Conservation (phyloP, 2,113 vertebrate genomes). For the Myanophis thanlyinensis region DNA sequence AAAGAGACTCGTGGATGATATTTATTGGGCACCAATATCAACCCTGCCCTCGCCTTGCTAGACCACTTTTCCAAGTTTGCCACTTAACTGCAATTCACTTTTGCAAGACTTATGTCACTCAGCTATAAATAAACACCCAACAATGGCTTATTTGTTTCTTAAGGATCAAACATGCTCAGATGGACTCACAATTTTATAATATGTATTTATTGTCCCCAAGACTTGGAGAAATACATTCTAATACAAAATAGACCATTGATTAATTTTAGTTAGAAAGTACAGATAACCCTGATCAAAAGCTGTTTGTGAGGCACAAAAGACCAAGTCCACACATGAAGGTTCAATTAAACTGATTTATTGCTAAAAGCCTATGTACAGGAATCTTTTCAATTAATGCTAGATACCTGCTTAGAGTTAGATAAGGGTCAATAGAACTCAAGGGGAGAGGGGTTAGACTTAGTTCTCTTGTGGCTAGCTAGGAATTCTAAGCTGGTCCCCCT, state of each 20-base stretch:
- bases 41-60: not conserved
- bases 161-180: not conserved
- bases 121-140: not conserved
- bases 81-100: constrained; percentile 4
- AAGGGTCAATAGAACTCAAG: not conserved
- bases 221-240: constrained; percentile 5
- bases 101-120: constrained; percentile 29
- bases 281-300: not conserved
- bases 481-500: not conserved
- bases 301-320: not conserved
- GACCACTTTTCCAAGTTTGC: not conserved
- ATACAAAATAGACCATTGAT: not conserved
- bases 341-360: not conserved
- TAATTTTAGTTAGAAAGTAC: constrained; percentile 7
- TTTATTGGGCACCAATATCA: constrained; percentile 16
- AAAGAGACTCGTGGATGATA: constrained; percentile 22
- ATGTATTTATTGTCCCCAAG: not conserved
- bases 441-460: not conserved
- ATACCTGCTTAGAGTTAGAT: not conserved
- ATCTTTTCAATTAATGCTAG: not conserved
- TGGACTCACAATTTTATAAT: not conserved
- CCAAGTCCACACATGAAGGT: not conserved
- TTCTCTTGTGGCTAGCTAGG: not conserved
- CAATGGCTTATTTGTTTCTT: constrained; percentile 6
- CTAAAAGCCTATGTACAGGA: not conserved